These are phyloP conservation scores for Stenopsyche tienmushanensis DNA, from an alignment of 1,140 invertebrate genomes.

Conservation along the genomic window DNA sequence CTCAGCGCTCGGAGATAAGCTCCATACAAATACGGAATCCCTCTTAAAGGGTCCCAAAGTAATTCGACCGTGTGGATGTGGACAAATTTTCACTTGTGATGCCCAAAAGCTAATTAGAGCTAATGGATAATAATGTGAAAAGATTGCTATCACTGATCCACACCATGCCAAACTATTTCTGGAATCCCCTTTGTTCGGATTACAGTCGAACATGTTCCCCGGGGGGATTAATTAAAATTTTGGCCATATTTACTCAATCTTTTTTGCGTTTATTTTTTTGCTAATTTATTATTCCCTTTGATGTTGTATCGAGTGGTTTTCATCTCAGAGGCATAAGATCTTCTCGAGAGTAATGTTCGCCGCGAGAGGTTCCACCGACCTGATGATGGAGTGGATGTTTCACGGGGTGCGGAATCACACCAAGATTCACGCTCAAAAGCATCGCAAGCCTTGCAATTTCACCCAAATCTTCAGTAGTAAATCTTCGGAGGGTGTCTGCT, in stretches of 20 bases:
- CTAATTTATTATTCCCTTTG: too few species aligned
- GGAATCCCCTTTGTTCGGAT: constrained; percentile 14
- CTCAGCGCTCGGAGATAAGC: too few species aligned
- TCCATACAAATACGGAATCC: too few species aligned
- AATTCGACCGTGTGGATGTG: neutral
- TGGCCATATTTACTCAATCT: too few species aligned
- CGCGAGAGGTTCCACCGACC: neutral
- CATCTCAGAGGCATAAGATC: too few species aligned
- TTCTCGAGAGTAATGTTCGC: too few species aligned
- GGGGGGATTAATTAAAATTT: too few species aligned
- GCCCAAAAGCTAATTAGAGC: constrained; percentile 22
- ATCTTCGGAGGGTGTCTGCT: neutral
- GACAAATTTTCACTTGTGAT: constrained; percentile 14
- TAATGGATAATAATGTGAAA: constrained; percentile 28
- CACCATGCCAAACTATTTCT: constrained; percentile 6
- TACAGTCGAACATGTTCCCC: neutral
- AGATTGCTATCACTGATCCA: constrained; percentile 8
- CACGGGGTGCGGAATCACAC: constrained; percentile 5
- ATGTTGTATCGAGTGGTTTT: too few species aligned
- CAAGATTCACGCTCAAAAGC: constrained; percentile 2
- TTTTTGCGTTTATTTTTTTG: too few species aligned
- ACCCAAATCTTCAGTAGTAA: neutral
- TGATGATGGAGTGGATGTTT: constrained; percentile 6
- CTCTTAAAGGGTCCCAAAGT: too few species aligned
- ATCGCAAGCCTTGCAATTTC: constrained; percentile 7